Evolutionary conservation across 2,888 invertebrate genomes (phyloP), one percentile per base, ranked within the genome.

Genomic region (Herminia tarsipennalis): DNA sequence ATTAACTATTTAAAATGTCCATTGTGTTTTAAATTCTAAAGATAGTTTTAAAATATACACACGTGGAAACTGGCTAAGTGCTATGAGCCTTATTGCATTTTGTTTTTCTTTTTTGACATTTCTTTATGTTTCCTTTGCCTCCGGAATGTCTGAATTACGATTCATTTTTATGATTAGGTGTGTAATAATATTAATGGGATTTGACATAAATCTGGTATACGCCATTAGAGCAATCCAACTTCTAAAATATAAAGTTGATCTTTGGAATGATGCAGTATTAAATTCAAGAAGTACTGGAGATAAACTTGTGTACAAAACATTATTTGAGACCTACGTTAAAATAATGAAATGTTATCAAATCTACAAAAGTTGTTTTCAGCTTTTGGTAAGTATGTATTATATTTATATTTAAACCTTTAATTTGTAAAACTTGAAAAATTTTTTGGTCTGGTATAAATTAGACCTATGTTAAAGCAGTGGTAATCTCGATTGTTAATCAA

Each of bases 161-260:
- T 12, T 13, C 3, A 3, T 6, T 14, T 2, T 14, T 13, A 5
- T 5, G 2, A 4, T 3, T 6, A 12, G n/a, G 1, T 20, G 10
- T 14, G n/a, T 13, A 9, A 2, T 3, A 3, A 4, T 24, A 3
- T 2, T 16, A 1, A 8, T 37, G 0, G 21, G 21, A 13, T 43
- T 44, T 20, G 40, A 55, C 5, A 1, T 8, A 1, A 37, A 38
- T 14, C 20, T 54, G 0, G 16, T 55, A 2, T 41, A 48, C 21
- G 21, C 33, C 1, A 27, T 17, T 0, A 40, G 40, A 20, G 12
- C 36, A 1, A 34, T 41, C 2, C 27, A 13, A 0, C 4, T 48
- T 1, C 27, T 54, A 10, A 33, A 37, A 40, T 5, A 37, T 33
- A 47, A 54, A 10, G 5, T 47, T 3, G 9, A 17, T 20, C 5